Evolutionary conservation across 2,113 vertebrate species (phyloP), one percentile per base, ranked within the genome.

Genomic region (Euleptes europaea): DNA sequence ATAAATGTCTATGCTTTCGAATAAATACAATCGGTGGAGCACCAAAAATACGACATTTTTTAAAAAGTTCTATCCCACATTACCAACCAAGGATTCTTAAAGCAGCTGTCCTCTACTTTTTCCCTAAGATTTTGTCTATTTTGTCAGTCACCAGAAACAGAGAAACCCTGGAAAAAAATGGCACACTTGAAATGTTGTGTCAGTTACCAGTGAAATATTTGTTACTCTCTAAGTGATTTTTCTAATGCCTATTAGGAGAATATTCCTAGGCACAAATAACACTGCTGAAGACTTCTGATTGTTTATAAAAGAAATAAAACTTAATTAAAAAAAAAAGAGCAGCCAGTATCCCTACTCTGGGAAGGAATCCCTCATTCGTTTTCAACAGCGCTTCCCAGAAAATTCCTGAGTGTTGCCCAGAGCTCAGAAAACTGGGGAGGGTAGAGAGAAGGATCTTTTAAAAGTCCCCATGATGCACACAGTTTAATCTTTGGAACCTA

Each of bases 401-500:
- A 57, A 23, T 57, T 33, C 44, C 28, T 17, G 72, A 74, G 44
- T 44, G 8, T 44, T 31, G 28, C 70, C 38, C 1, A 14, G 40
- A 73, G 28, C 70, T 40, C 12, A 44, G 26, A 72, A 5, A 42
- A 72, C 11, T 72, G 3, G 17, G 21, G 69, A 31, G 33, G 47
- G 5, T 15, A 87, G 49, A 70, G 88, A 93, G 92, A 86, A 54
- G 40, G 33, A 11, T 1, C 38, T 90, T 95, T 94, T 93, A 87
- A 90, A 95, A 94, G 88, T 95, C 94, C 89, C 90, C 93, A 86
- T 92, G 95, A 88, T 8, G n/a, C 73, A 95, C 93, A 92, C 93
- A 92, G 94, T 94, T 95, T 96, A 90, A 92, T 95, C 94, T 97
- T 96, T 94, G 91, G 92, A 94, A 95, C 83, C 90, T 82, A 94